These are phyloP conservation scores for Arvicanthis niloticus DNA, from an alignment of 2,113 vertebrate genomes.

Conservation along the genomic window DNA sequence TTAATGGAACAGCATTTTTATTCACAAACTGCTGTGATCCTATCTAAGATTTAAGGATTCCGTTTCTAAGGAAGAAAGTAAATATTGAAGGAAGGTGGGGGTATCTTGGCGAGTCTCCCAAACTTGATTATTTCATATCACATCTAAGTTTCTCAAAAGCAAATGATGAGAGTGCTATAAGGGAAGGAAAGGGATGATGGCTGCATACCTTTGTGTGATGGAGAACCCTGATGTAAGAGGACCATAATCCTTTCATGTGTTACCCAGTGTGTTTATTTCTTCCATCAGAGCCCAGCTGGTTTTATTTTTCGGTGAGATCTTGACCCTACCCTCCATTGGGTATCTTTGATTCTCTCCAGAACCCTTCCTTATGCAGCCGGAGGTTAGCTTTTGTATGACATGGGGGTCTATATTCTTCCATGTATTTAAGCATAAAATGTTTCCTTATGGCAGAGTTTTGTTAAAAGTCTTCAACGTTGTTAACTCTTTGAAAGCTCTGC, in stretches of 20 bases:
- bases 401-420: constrained; percentile 49
- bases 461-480: constrained; percentile 34
- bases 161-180: neutral
- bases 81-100: neutral
- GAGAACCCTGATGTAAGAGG: neutral
- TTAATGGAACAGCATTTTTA: neutral
- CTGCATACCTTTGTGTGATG: neutral
- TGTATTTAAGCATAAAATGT: constrained; percentile 71
- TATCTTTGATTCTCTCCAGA: constrained; percentile 60
- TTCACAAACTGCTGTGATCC: neutral
- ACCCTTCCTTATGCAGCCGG: neutral
- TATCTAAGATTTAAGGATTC: constrained; percentile 14
- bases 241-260: neutral
- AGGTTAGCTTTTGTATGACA: constrained; percentile 63
- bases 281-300: neutral
- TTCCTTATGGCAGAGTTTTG: constrained; percentile 76
- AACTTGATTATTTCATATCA: neutral
- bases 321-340: constrained; percentile 55
- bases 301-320: neutral
- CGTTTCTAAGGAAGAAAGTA: constrained; percentile 36
- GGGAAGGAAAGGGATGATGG: neutral
- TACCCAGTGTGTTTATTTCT: neutral
- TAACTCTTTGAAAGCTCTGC: constrained; percentile 63
- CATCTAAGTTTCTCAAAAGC: neutral
- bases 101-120: neutral